phyloP scores from a whole-genome alignment of 2,888 invertebrate genomes.

The Agonopterix arenella region DNA sequence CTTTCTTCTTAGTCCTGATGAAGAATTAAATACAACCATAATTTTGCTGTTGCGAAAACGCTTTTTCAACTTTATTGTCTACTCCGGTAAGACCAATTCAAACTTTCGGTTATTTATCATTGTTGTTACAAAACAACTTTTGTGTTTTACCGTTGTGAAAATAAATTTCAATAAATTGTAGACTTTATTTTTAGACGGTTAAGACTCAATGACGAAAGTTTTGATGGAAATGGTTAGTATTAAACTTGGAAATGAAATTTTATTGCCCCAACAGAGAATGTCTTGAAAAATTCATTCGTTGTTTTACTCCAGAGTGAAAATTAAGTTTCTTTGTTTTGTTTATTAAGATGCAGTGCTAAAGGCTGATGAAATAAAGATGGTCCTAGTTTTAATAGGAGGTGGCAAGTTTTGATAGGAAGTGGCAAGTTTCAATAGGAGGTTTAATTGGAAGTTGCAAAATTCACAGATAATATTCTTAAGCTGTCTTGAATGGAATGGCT shows the following conservation, averaged over 20 bases:
- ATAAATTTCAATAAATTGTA: too few relatives aligned
- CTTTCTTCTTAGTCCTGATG: slow-evolving; percentile 2
- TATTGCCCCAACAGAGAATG: slow-evolving; percentile 3
- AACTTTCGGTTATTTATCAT: background rate
- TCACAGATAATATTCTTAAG: too few relatives aligned
- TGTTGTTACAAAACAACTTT: background rate
- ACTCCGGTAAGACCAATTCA: background rate
- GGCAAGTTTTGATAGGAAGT: too few relatives aligned
- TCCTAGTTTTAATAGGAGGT: too few relatives aligned
- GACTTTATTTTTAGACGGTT: background rate
- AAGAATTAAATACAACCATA: background rate
- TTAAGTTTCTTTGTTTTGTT: slow-evolving; percentile 1
- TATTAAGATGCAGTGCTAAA: too few relatives aligned
- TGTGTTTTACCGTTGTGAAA: too few relatives aligned
- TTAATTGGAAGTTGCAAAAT: too few relatives aligned
- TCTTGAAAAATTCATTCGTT: slow-evolving; percentile 1
- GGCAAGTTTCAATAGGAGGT: too few relatives aligned
- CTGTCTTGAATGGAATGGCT: too few relatives aligned
- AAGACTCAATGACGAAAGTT: background rate
- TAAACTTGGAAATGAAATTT: slow-evolving; percentile 1
- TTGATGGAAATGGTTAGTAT: background rate
- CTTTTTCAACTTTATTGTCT: background rate
- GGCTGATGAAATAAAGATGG: too few relatives aligned
- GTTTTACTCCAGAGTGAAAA: slow-evolving; percentile 4
- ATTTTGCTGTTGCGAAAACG: background rate